These are phyloP conservation scores for Julus scanicus DNA, from an alignment of 2,888 invertebrate species.

Conservation along the genomic window DNA sequence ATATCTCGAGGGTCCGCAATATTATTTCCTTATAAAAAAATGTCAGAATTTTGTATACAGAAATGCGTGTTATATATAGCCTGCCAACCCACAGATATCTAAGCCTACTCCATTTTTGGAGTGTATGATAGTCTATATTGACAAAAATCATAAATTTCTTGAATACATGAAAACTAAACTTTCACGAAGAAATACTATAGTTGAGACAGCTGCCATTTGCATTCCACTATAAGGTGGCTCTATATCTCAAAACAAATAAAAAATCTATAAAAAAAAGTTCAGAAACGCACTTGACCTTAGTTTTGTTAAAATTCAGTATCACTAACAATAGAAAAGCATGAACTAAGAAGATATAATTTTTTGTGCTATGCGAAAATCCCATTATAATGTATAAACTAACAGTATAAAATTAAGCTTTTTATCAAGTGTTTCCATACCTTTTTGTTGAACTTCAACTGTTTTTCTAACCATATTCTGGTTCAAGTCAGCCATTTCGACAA, in stretches of 20 bases:
- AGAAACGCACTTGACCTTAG: no score
- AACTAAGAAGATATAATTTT: no score
- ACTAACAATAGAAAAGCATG: no score
- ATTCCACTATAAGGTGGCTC: not conserved
- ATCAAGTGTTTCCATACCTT: not conserved
- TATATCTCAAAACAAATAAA: no score
- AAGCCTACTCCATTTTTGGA: not conserved
- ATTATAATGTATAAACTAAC: no score
- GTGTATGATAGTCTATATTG: not conserved
- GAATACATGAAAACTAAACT: not conserved
- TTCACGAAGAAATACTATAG: not conserved
- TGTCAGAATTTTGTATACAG: not conserved
- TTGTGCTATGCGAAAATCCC: no score
- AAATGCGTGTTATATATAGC: not conserved
- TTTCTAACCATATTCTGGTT: no score
- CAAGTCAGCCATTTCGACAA: not conserved
- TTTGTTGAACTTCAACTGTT: not conserved
- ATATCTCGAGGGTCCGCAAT: not conserved
- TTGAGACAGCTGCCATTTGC: not conserved
- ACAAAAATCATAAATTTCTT: conserved; percentile 1
- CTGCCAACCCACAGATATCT: not conserved
- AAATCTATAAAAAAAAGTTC: no score
- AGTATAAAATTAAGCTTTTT: no score
- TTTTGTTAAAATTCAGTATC: no score
- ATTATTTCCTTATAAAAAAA: not conserved